Evolutionary conservation across 1,140 invertebrate genomes (phyloP).

Genomic region (Tetramorium parvispinum): DNA sequence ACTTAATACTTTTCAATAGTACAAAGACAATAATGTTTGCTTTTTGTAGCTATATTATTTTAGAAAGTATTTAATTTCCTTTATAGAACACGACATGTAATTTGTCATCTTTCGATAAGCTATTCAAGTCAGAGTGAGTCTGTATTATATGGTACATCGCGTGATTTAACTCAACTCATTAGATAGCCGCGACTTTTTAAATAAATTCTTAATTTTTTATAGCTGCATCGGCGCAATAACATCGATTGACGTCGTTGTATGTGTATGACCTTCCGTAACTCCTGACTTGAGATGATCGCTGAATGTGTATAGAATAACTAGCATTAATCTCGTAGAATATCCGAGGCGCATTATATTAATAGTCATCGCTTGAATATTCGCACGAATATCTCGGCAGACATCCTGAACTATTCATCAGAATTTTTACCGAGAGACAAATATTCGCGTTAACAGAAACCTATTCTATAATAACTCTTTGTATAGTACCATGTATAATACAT

Average conservation of each 20-base stretch:
- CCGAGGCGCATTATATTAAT: conserved; percentile 14
- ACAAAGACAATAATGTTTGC: background rate
- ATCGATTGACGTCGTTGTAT: conserved; percentile 20
- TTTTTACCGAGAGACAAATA: conserved; percentile 4
- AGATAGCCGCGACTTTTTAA: background rate
- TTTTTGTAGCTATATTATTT: background rate
- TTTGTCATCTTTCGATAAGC: background rate
- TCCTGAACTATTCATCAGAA: conserved; percentile 25
- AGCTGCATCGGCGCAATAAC: conserved; percentile 8
- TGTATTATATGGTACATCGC: too few species aligned
- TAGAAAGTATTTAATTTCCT: background rate
- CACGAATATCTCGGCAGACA: conserved; percentile 26
- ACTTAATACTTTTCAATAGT: background rate
- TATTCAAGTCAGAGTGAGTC: background rate
- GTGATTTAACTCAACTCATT: background rate
- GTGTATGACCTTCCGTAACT: background rate
- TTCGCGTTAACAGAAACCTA: conserved; percentile 23
- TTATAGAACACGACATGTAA: background rate
- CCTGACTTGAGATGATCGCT: background rate
- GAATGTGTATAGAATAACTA: conserved; percentile 12
- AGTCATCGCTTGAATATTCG: conserved; percentile 37
- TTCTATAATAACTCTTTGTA: conserved; percentile 47
- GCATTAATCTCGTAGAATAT: conserved; percentile 39
- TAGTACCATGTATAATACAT: conserved; percentile 18
- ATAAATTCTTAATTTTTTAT: background rate